phyloP scores from a whole-genome alignment of 2,797 vertebrate species.

The Pseudochromis fuscus region DNA sequence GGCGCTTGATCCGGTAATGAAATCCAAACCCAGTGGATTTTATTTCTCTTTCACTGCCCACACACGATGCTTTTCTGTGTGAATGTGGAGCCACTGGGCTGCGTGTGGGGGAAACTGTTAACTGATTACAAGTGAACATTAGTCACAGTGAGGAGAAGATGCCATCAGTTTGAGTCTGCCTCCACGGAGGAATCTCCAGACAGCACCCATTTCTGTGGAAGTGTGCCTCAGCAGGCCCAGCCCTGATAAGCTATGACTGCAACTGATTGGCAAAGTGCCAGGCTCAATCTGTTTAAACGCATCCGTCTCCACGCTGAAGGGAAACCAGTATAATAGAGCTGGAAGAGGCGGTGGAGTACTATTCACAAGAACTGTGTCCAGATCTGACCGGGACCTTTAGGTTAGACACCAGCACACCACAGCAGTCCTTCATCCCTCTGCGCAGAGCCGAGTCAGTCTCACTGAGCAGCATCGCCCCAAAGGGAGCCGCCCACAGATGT shows the following conservation, averaged over 20 bases:
- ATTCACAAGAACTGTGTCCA: slow-evolving; percentile 26
- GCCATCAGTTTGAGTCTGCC: slow-evolving; percentile 46
- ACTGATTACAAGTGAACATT: slow-evolving; percentile 34
- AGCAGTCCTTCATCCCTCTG: slow-evolving; percentile 27
- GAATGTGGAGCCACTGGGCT: slow-evolving; percentile 4
- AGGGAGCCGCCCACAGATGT: slow-evolving; percentile 76
- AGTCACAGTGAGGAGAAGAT: slow-evolving; percentile 46
- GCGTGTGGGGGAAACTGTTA: background rate
- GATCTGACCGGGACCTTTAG: slow-evolving; percentile 51
- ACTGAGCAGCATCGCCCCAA: slow-evolving; percentile 40
- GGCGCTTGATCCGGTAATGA: slow-evolving; percentile 22
- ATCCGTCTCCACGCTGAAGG: slow-evolving; percentile 40
- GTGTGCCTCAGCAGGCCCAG: slow-evolving; percentile 55
- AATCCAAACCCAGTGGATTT: slow-evolving; percentile 23
- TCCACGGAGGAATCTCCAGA: slow-evolving; percentile 34
- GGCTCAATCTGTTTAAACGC: slow-evolving; percentile 57
- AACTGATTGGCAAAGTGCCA: slow-evolving; percentile 48
- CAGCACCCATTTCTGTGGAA: slow-evolving; percentile 43
- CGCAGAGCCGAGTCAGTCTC: slow-evolving; percentile 36
- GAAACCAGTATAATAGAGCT: slow-evolving; percentile 30
- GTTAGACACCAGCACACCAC: slow-evolving; percentile 39
- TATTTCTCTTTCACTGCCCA: slow-evolving; percentile 3
- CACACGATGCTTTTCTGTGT: slow-evolving; percentile 2
- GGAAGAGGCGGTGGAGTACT: slow-evolving; percentile 28
- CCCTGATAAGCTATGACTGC: slow-evolving; percentile 67